Evolutionary conservation across 2,888 invertebrate genomes (phyloP).

Genomic region (Rugalucina vietnamica): DNA sequence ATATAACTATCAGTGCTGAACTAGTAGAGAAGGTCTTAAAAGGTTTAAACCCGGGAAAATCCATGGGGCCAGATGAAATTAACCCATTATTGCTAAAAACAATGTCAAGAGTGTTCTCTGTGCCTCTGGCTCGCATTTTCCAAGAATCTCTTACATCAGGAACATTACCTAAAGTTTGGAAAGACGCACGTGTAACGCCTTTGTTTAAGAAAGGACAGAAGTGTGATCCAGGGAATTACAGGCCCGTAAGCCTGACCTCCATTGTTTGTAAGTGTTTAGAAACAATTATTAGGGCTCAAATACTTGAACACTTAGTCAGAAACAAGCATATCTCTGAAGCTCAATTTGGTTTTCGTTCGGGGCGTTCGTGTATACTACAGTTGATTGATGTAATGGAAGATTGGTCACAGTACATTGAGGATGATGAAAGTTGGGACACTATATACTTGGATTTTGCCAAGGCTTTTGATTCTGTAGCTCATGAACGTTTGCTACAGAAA

Average conservation of each 20-base stretch:
- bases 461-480: neutral
- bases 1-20: neutral
- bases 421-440: neutral
- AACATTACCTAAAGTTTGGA: neutral
- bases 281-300: neutral
- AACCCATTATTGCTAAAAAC: neutral
- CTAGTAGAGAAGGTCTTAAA: neutral
- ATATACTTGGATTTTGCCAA: constrained; percentile 12
- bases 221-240: neutral
- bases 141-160: neutral
- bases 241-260: neutral
- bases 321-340: neutral
- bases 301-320: neutral
- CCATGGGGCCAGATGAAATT: constrained; percentile 10
- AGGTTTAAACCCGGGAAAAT: neutral
- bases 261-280: neutral
- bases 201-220: neutral
- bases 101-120: neutral
- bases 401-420: neutral
- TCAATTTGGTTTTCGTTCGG: neutral
- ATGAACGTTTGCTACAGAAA: neutral
- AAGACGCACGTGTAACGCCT: constrained; percentile 4
- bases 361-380: neutral
- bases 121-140: neutral
- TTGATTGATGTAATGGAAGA: neutral